Evolutionary conservation across 2,797 vertebrate species (phyloP).

Genomic region (Sorex maritimensis): DNA sequence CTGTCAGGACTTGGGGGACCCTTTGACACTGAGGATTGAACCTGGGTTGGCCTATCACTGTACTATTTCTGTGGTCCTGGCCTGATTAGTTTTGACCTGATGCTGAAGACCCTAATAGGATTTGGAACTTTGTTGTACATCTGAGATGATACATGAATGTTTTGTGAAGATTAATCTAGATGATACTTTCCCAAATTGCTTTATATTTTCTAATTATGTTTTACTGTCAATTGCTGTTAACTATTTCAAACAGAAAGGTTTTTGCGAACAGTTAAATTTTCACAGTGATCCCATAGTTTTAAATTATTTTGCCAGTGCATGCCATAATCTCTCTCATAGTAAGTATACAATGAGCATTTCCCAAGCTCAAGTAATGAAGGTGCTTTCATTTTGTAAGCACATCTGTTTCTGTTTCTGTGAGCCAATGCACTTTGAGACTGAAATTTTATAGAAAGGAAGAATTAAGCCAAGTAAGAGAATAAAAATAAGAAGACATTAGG

Average conservation of each 20-base stretch:
- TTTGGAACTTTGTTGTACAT: neutral
- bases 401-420: slow-evolving; percentile 14
- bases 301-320: neutral
- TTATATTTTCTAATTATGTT: neutral
- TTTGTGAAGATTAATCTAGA: slow-evolving; percentile 44
- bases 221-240: slow-evolving; percentile 18
- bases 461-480: neutral
- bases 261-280: neutral
- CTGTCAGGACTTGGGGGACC: too few relatives aligned
- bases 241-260: neutral
- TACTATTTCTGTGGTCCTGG: too few relatives aligned
- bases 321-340: neutral
- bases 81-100: neutral
- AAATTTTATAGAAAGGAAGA: neutral
- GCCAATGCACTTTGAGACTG: neutral
- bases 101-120: neutral
- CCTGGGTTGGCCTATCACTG: too few relatives aligned
- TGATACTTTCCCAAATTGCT: neutral
- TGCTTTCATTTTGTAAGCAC: slow-evolving; percentile 1
- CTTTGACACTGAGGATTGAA: too few relatives aligned
- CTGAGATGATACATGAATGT: neutral
- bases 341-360: neutral
- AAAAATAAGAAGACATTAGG: neutral
- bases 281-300: neutral
- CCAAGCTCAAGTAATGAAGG: neutral